Evolutionary conservation across 2,888 invertebrate genomes (phyloP), one percentile per base, ranked within the genome.

Genomic region (Drosophila koepferae): DNA sequence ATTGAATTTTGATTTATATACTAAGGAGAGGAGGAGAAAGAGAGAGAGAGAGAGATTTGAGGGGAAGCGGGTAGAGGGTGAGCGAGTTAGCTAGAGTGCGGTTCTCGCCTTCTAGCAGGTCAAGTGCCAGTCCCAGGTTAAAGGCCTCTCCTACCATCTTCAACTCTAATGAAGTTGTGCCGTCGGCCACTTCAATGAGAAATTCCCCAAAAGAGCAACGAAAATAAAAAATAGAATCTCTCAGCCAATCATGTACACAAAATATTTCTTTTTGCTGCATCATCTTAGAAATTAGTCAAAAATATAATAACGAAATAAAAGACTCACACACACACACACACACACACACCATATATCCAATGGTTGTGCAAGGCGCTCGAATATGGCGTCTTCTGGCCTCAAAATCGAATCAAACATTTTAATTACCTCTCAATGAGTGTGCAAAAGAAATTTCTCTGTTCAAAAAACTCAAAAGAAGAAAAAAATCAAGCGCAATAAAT

Each of bases 361-460:
- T 77, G 64, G 51, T 59, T 77, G 67, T 63, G 62, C 67, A 63
- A 73, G 58, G 20, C 66, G 7, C 55, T 63, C 31, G 66, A 81
- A 75, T 68, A 85, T 86, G 82, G 82, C 82, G 86, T 85, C 82
- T 82, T 82, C 51, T 73, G 59, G 55, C 46, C 63, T 53, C 49
- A 70, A 77, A 73, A 75, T 72, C 79, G 68, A 84, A 61, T 77
- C 72, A 86, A 87, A 91, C 91, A 91, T 90, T 92, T 91, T 91
- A 92, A 91, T 91, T 92, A 92, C 90, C 90, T 90, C 84, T 79
- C 89, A 86, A 91, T 91, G 91, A 86, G 91, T 91, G 78, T 85
- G 91, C 91, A 89, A 85, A 82, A 89, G 86, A 76, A 79, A 86
- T 80, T 77, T 74, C 66, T 74, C 63, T 69, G 69, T 66, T 74